Conservation (phyloP, 2,113 vertebrate species). For the Columba janthina region DNA sequence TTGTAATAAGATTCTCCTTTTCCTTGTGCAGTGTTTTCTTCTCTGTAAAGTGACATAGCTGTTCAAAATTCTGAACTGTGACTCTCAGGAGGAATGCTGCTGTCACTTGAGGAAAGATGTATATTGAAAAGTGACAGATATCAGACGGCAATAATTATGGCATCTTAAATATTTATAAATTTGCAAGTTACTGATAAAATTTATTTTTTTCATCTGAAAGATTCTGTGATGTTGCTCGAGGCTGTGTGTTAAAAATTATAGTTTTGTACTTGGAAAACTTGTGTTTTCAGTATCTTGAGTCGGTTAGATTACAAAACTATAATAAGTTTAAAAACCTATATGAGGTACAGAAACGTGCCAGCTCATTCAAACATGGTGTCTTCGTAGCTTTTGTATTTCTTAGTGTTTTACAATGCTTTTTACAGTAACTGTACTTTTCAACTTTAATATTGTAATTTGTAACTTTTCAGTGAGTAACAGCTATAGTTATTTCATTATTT, state of each 20-base stretch:
- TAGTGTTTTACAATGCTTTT: background rate
- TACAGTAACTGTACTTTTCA: background rate
- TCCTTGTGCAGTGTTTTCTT: background rate
- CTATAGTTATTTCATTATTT: background rate
- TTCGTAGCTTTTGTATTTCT: background rate
- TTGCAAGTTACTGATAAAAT: background rate
- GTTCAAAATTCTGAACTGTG: background rate
- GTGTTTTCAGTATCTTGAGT: background rate
- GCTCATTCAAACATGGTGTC: background rate
- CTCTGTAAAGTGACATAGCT: background rate
- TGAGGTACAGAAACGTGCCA: background rate
- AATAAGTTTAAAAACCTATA: background rate
- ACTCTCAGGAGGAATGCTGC: background rate
- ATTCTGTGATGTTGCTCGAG: background rate
- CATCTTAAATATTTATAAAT: conserved; percentile 20
- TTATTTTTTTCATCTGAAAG: background rate
- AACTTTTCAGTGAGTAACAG: background rate
- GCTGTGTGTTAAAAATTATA: background rate
- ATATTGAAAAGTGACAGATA: background rate
- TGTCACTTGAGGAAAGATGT: background rate
- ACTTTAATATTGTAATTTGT: background rate
- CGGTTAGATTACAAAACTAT: background rate
- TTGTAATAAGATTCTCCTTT: background rate
- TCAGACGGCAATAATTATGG: background rate
- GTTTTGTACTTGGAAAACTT: background rate